Percentiles rank a stretch among this genome's conserved stretches.
Conservation (phyloP, 2,113 vertebrate species). For the Eurystomus gularis region DNA sequence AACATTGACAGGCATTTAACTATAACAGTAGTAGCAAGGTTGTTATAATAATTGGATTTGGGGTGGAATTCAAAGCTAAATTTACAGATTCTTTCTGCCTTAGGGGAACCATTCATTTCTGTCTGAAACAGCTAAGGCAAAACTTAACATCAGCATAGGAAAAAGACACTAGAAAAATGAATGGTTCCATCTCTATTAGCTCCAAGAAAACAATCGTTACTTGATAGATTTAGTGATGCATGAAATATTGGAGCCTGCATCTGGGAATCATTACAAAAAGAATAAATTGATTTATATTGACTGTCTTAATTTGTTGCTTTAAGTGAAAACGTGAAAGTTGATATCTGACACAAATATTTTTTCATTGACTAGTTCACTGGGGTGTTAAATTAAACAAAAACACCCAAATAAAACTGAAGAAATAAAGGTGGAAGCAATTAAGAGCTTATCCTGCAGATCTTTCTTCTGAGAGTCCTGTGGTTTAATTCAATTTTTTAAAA, state of each 20-base stretch:
- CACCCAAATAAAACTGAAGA: conserved; percentile 26
- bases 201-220: conserved; percentile 16
- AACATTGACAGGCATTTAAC: conserved; percentile 32
- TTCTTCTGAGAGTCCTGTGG: background rate
- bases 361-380: conserved; percentile 24
- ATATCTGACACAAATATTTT: background rate
- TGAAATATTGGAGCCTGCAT: conserved; percentile 28
- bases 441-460: background rate
- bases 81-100: conserved; percentile 46
- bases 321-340: conserved; percentile 30
- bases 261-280: conserved; percentile 15
- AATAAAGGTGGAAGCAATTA: conserved; percentile 59
- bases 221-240: conserved; percentile 38
- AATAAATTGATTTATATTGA: conserved; percentile 41
- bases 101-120: conserved; percentile 49
- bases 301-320: conserved; percentile 47
- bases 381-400: conserved; percentile 74
- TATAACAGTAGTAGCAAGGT: background rate
- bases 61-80: conserved; percentile 52
- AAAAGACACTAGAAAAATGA: conserved; percentile 14
- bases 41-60: conserved; percentile 69
- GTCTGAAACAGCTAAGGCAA: conserved; percentile 34
- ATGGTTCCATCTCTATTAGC: background rate
- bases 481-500: conserved; percentile 25
- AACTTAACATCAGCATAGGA: background rate